Base-by-base conservation (phyloP, 2,113 vertebrate genomes). In the Ctenomys sociabilis region DNA sequence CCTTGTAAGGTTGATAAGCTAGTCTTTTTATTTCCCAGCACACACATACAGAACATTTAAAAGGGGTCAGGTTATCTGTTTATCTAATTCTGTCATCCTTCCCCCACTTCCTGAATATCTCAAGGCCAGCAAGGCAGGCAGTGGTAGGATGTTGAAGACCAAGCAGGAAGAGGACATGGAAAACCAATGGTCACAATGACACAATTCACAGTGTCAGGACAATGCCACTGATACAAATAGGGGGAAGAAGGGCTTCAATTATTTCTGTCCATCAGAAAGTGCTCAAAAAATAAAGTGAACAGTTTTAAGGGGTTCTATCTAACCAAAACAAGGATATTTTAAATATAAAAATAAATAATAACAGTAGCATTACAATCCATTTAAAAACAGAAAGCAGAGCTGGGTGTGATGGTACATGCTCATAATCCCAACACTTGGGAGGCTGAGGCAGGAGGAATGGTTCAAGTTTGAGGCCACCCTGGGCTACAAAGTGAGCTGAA, bases 301-400 rank as follows among this genome's bases (percentile, higher is more conserved):
- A 70, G 5, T n/a, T 16, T 77, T 52, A 75, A 92, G 43, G 57
- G 16, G 9, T 16, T 92, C 37, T 59, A 49, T 45, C 7, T 16
- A 57, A 30, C 8, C 24, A 22, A 91, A 49, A 43, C 40, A 59
- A 43, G 49, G 21, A 59, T 5, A 93, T 66, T 92, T 61, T 70
- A 91, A 92, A 59, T 49, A 92, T 78, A 40, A 90, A 89, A 86
- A 68, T 40, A 86, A 68, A 72, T 59, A 89, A 72, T 43, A 89
- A 87, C 24, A 64, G 3, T 63, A 90, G 83, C 26, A 88, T 37
- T 49, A 82, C 35, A 90, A 80, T n/a, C 37, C 49, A 87, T 63
- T 83, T 64, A 63, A 68, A 75, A 86, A 61, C 21, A 80, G 49
- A 45, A 68, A 88, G 81, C 52, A 84, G 59, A 24, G 59, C 59